Evolutionary conservation across 2,113 vertebrate species (phyloP).

Genomic region (Girardinichthys multiradiatus): DNA sequence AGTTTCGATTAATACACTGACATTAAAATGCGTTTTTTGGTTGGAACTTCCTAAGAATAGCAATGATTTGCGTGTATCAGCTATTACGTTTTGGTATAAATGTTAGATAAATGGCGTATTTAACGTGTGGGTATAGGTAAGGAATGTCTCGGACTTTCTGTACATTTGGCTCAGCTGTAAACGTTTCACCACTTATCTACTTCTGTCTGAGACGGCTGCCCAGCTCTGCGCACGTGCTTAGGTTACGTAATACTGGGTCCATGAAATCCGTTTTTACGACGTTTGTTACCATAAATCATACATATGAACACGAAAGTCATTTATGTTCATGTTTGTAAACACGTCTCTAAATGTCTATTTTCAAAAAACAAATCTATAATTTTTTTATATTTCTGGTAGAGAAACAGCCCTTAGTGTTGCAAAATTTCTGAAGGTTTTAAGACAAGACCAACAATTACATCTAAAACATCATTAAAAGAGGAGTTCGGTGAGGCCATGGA

Average conservation of each 20-base stretch:
- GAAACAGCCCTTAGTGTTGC: too few relatives aligned
- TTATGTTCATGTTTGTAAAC: too few relatives aligned
- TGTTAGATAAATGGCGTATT: neutral
- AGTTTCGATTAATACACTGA: neutral
- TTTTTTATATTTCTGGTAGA: too few relatives aligned
- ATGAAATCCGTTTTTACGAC: neutral
- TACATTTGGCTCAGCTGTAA: neutral
- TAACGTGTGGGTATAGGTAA: neutral
- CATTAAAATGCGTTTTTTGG: neutral
- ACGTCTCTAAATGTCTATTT: too few relatives aligned
- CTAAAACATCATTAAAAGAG: too few relatives aligned
- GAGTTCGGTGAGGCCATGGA: too few relatives aligned
- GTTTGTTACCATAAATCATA: too few relatives aligned
- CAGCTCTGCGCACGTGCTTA: slow-evolving; percentile 1
- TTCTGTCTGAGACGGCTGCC: neutral
- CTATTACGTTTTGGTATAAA: neutral
- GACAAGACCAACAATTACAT: too few relatives aligned
- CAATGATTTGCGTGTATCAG: too few relatives aligned
- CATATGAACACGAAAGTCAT: too few relatives aligned
- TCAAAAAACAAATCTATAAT: too few relatives aligned
- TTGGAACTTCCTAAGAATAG: neutral
- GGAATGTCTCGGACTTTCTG: neutral
- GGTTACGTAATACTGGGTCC: neutral
- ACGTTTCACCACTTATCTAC: neutral
- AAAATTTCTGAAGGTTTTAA: too few relatives aligned